Conservation (phyloP, 92 coral and sea anemone species). For the Actinernus sp. region DNA sequence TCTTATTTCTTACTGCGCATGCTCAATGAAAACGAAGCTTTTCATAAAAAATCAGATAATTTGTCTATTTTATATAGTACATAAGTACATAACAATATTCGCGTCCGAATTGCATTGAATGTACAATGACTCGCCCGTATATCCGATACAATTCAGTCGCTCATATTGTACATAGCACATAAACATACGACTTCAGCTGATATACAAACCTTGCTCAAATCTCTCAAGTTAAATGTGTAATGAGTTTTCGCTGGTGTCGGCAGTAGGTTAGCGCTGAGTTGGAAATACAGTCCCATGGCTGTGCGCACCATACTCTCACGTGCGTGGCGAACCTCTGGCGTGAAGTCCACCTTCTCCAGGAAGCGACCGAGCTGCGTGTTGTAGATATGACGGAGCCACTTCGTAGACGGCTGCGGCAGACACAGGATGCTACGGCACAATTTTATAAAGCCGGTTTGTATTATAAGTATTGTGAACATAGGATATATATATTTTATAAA, state of each 20-base stretch:
- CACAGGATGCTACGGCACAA: conserved; percentile 65
- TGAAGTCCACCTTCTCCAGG: conserved; percentile 86
- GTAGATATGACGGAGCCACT: conserved; percentile 91
- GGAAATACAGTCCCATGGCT: conserved; percentile 81
- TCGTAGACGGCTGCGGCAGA: conserved; percentile 89
- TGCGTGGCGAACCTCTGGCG: conserved; percentile 81
- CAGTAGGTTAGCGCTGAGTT: conserved; percentile 72
- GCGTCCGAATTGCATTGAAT: too few species aligned
- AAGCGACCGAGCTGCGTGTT: conserved; percentile 94
- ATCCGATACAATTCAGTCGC: too few species aligned
- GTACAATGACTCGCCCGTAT: too few species aligned
- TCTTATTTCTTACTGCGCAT: too few species aligned
- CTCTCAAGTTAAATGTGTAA: conserved; percentile 93
- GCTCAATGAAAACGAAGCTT: too few species aligned
- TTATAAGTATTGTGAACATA: too few species aligned
- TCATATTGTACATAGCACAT: too few species aligned
- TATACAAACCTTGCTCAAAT: conserved; percentile 89
- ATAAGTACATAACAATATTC: too few species aligned
- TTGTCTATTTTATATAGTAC: too few species aligned
- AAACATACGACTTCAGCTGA: too few species aligned
- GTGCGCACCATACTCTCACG: conserved; percentile 74
- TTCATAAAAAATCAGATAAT: too few species aligned
- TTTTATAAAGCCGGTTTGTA: not conserved
- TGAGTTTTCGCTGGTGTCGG: conserved; percentile 97
- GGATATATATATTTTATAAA: too few species aligned